Base-by-base conservation (phyloP, 2,113 vertebrate genomes). In the Rousettus leschenaultii region DNA sequence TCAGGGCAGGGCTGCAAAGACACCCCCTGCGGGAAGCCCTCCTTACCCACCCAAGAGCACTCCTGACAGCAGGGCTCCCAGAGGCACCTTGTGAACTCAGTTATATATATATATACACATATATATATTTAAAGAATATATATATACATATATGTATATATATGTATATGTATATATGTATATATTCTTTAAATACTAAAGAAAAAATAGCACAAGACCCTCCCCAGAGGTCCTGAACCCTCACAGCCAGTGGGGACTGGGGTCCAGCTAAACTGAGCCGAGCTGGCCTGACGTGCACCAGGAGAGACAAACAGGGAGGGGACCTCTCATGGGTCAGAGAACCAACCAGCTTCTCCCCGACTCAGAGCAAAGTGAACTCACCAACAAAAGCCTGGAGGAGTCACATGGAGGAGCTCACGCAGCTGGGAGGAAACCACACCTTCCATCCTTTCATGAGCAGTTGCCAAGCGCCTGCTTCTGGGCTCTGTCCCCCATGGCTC, bases 361-460 rank as follows among this genome's bases (percentile, higher is more conserved):
- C 33, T n/a, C 6, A 5, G 61, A 51, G 74, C 74, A 61, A n/a
- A 6, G 10, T 19, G 5, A n/a, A 35, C 63, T 7, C 13, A 3
- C 33, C 4, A 1, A 0, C 8, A 15, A 33, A 45, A 22, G 15
- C 40, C 38, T 33, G 53, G 33, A 3, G n/a, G 26, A 1, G 18
- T 15, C 53, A 22, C 78, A 8, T 3, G n/a, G n/a, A n/a, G n/a
- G 53, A 16, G 43, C 40, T 35, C 89, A 6, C 84, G 15, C 0
- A 19, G 6, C 40, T 6, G 0, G 38, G 19, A 15, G 1, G 80
- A 24, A n/a, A 30, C 24, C 0, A 14, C 33, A 51, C 43, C 86
- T 24, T 4, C 13, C 10, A 24, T 11, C 38, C 21, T 21, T 24
- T 33, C 10, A 4, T 3, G 5, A n/a, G n/a, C 1, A 1, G 11